These are phyloP conservation scores for Trachymyrmex septentrionalis DNA, from an alignment of 1,140 invertebrate species.

Conservation along the genomic window DNA sequence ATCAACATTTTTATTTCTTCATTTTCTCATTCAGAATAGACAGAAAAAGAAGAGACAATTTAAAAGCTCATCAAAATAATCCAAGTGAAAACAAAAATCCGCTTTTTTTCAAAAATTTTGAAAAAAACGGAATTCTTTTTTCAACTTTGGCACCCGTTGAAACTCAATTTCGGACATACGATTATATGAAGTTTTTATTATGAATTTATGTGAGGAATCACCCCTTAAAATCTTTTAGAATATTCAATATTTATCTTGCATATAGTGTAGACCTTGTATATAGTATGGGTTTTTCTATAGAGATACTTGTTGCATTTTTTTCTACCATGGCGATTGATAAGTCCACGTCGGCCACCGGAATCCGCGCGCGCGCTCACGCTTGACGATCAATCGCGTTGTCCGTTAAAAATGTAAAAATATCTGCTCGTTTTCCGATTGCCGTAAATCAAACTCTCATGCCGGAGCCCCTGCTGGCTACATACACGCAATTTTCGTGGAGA, in stretches of 20 bases:
- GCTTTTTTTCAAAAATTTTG: too few species aligned
- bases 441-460: slow-evolving; percentile 62
- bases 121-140: too few species aligned
- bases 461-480: not conserved
- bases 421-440: slow-evolving; percentile 57
- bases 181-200: too few species aligned
- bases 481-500: not conserved
- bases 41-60: too few species aligned
- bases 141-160: too few species aligned
- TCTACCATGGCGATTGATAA: slow-evolving; percentile 25
- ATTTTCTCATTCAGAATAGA: not conserved
- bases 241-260: too few species aligned
- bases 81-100: too few species aligned
- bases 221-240: too few species aligned
- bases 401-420: slow-evolving; percentile 66
- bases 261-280: too few species aligned
- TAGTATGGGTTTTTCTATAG: not conserved
- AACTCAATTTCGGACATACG: too few species aligned
- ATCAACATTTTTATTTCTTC: not conserved
- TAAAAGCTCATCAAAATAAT: too few species aligned
- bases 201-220: too few species aligned
- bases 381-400: slow-evolving; percentile 38
- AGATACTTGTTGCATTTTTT: slow-evolving; percentile 55
- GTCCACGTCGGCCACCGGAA: slow-evolving; percentile 22
- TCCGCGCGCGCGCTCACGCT: slow-evolving; percentile 6